Evolutionary conservation across 1,140 invertebrate genomes (phyloP).

Genomic region (Monochamus saltuarius): DNA sequence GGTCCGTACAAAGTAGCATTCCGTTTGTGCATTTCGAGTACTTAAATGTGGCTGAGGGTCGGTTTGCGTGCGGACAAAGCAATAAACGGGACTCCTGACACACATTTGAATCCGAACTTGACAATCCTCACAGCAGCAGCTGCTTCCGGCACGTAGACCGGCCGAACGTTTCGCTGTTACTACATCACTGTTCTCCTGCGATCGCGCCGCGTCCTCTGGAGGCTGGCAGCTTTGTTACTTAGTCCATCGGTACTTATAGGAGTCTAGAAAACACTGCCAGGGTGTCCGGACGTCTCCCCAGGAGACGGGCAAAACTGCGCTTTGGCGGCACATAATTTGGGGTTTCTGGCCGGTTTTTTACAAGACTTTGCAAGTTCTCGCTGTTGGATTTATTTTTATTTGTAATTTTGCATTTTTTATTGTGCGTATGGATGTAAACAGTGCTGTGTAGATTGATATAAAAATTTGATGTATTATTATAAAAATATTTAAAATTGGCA

Average conservation of each 20-base stretch:
- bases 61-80: constrained; percentile 10
- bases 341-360: constrained; percentile 1
- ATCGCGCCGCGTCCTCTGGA: not conserved
- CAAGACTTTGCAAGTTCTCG: constrained; percentile 8
- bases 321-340: constrained; percentile 4
- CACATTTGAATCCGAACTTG: not conserved
- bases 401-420: constrained; percentile 35
- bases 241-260: constrained; percentile 12
- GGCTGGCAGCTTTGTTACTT: constrained; percentile 15
- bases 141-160: not conserved
- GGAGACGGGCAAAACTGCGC: not conserved
- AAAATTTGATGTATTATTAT: constrained; percentile 46
- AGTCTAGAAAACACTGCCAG: constrained; percentile 7
- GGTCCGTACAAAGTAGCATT: constrained; percentile 42
- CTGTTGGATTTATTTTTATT: constrained; percentile 15
- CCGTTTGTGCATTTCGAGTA: constrained; percentile 22
- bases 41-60: constrained; percentile 7
- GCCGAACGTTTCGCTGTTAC: not conserved
- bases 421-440: constrained; percentile 43
- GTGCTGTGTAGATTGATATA: constrained; percentile 47
- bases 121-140: not conserved
- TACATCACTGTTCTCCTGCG: constrained; percentile 7
- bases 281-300: constrained; percentile 1
- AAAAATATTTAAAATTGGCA: constrained; percentile 35
- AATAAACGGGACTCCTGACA: not conserved